phyloP scores from a whole-genome alignment of 2,113 vertebrate species.

The Gadus macrocephalus region DNA sequence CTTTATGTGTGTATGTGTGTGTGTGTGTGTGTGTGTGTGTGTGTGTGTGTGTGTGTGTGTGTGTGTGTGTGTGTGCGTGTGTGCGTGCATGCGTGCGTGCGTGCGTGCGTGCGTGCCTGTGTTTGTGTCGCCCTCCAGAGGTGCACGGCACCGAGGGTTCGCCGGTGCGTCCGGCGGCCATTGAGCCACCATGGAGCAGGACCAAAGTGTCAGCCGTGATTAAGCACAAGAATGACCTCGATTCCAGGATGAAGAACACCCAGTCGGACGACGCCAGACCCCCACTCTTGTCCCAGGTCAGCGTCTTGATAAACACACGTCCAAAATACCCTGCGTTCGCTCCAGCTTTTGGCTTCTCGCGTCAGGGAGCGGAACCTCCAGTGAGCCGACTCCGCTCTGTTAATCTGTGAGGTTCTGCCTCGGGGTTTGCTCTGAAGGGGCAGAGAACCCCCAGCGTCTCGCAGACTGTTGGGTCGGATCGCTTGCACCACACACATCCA shows the following conservation, averaged over 20 bases:
- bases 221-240: constrained; percentile 40
- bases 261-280: constrained; percentile 44
- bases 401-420: no score
- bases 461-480: no score
- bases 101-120: constrained; percentile 7
- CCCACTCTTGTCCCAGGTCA: constrained; percentile 52
- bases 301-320: constrained; percentile 6
- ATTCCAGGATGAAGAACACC: constrained; percentile 56
- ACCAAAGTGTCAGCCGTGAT: constrained; percentile 48
- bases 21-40: constrained; percentile 22
- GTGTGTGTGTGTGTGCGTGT: background rate
- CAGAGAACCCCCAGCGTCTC: no score
- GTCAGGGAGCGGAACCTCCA: no score
- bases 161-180: constrained; percentile 40
- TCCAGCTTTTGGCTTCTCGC: no score
- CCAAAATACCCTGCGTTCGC: background rate
- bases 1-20: constrained; percentile 6
- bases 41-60: background rate
- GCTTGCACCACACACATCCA: no score
- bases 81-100: background rate
- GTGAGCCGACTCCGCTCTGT: no score
- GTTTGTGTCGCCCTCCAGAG: constrained; percentile 46
- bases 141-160: constrained; percentile 56
- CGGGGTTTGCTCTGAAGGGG: no score
- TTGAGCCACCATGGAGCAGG: constrained; percentile 34